A percentile compares a stretch with the other conserved stretches of the same genome.
These are phyloP conservation scores for Tenualosa thibaudeaui DNA, from an alignment of 2,797 vertebrate genomes.

Conservation along the genomic window DNA sequence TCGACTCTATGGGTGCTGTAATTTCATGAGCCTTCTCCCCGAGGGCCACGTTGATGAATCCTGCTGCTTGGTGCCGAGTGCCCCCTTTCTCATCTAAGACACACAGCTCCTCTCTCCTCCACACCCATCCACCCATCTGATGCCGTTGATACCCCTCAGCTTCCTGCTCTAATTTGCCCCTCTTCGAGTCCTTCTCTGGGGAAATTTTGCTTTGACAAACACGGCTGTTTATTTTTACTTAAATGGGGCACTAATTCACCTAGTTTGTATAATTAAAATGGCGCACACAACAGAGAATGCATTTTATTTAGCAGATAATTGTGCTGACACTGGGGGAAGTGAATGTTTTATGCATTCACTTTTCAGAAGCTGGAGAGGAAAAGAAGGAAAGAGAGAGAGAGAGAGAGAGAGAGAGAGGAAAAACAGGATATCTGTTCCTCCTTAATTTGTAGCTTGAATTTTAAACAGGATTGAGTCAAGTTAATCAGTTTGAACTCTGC, in stretches of 20 bases:
- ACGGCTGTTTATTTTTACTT: conserved; percentile 88
- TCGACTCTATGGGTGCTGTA: not conserved
- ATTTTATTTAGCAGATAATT: conserved; percentile 99
- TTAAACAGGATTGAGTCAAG: conserved; percentile 91
- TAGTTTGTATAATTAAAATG: conserved; percentile 93
- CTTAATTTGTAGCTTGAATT: conserved; percentile 93
- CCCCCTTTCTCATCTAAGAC: not conserved
- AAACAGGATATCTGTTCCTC: conserved; percentile 88
- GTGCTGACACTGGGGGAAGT: conserved; percentile 89
- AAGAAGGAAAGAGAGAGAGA: conserved; percentile 36
- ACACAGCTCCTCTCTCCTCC: not conserved
- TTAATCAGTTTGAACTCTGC: conserved; percentile 92
- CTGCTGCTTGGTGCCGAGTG: not conserved
- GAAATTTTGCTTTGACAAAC: conserved; percentile 79
- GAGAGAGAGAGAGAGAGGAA: conserved; percentile 37
- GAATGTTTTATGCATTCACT: conserved; percentile 90
- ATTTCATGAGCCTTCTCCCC: not conserved
- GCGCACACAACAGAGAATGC: conserved; percentile 85
- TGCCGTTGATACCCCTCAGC: conserved; percentile 48
- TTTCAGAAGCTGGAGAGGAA: conserved; percentile 80
- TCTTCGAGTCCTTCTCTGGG: conserved; percentile 67
- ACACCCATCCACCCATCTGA: conserved; percentile 36
- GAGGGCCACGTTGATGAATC: too few species aligned
- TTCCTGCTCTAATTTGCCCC: conserved; percentile 65
- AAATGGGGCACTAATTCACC: conserved; percentile 88